phyloP scores from a whole-genome alignment of 2,113 vertebrate species.

The Pachyramphus minor region DNA sequence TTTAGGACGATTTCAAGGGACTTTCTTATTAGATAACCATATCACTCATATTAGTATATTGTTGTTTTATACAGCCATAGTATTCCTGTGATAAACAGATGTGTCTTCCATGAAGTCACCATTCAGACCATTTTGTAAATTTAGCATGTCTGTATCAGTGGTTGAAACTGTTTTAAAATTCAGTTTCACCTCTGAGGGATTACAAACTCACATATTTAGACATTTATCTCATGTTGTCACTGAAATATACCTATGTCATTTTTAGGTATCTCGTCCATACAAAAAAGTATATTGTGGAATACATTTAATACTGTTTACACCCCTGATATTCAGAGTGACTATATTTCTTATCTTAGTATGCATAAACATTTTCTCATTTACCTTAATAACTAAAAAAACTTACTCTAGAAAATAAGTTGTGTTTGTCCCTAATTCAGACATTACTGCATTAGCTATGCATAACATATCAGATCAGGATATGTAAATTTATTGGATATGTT shows the following conservation, averaged over 20 bases:
- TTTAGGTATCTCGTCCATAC: neutral
- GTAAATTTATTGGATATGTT: neutral
- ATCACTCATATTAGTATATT: neutral
- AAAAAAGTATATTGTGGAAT: neutral
- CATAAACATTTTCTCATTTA: neutral
- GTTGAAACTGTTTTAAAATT: neutral
- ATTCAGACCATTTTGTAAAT: neutral
- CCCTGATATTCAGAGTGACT: neutral
- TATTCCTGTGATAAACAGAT: neutral
- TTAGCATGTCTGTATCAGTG: neutral
- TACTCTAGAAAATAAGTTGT: neutral
- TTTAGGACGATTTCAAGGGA: neutral
- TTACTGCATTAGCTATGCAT: neutral
- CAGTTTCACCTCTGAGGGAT: neutral
- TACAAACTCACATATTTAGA: neutral
- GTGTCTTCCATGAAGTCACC: neutral
- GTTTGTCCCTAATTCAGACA: neutral
- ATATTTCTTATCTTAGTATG: neutral
- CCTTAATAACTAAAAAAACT: neutral
- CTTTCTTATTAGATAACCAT: neutral
- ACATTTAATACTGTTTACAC: neutral
- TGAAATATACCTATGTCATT: neutral
- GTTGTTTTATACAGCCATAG: neutral
- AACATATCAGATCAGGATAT: neutral
- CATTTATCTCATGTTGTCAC: neutral